These are phyloP conservation scores for Rhamnusium bicolor DNA, from an alignment of 2,888 invertebrate species.

Conservation along the genomic window DNA sequence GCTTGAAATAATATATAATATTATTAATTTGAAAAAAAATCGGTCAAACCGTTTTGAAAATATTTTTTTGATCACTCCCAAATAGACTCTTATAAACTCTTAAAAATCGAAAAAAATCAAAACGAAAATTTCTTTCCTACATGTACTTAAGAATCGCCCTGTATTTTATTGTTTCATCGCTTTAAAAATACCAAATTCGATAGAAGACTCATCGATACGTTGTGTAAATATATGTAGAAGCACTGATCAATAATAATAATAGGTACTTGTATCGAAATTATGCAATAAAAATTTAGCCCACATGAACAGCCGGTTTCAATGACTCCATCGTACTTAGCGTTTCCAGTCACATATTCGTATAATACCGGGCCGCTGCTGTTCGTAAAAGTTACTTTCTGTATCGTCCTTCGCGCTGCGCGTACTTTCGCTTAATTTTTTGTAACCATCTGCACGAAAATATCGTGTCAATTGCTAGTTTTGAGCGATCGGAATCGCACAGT, in stretches of 20 bases:
- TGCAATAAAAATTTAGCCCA: slow-evolving; percentile 6
- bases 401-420: slow-evolving; percentile 14
- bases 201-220: not conserved
- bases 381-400: slow-evolving; percentile 8
- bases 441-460: not conserved
- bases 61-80: too few species aligned
- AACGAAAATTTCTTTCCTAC: too few species aligned
- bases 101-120: too few species aligned
- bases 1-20: too few species aligned
- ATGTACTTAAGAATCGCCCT: too few species aligned
- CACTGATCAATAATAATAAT: not conserved
- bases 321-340: not conserved
- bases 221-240: not conserved
- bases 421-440: slow-evolving; percentile 4
- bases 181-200: not conserved
- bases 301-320: not conserved
- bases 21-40: too few species aligned
- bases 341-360: not conserved
- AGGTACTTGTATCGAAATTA: slow-evolving; percentile 7
- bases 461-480: not conserved
- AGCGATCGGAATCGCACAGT: not conserved
- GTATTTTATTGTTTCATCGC: not conserved
- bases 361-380: not conserved
- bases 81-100: too few species aligned
- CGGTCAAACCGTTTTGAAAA: too few species aligned